Base-by-base conservation (phyloP, 2,797 vertebrate genomes). In the Oreonectes daqikongensis region DNA sequence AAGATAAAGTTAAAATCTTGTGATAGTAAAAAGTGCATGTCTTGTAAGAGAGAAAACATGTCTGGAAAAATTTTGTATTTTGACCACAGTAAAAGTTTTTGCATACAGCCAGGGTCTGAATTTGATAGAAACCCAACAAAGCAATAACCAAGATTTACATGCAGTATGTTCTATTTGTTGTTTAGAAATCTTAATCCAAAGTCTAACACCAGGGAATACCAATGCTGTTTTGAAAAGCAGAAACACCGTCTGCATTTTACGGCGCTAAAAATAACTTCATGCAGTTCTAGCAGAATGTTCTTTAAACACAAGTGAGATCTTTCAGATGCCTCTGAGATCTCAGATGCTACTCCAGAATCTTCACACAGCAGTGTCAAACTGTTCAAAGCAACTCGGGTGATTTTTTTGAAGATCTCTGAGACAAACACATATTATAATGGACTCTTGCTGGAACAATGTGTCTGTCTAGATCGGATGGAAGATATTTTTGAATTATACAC, bases 271-370 rank as follows among this genome's bases (percentile, higher is more conserved):
- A 76, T 42, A 80, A 32, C 40, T 59, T 64, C 35, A 64, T 30
- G 67, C 24, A 59, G 48, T 55, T 80, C 60, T 57, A 32, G 32
- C 35, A 28, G 30, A 69, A 30, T 59, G 28, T 74, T 59, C 68
- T 57, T 76, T 66, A 71, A 52, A 60, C 40, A 70, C 14, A 73
- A 65, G 63, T 32, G 48, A 76, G 57, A 68, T 68, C 14, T 67
- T 88, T 89, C 84, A 80, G 78, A 86, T 89, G 87, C 86, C 87
- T 89, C 79, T 83, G 88, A 91, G 88, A 88, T 88, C 18, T 76
- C 65, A 18, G 75, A 80, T 91, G 87, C 12, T 42, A 88, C 88
- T 78, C 79, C 86, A 87, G 90, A 89, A 83, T 84, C 84, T 86
- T 88, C 79, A 84, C 84, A 86, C 87, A 90, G 89, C 89, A 83